These are phyloP conservation scores for Oreochromis mossambicus DNA, from an alignment of 2,797 vertebrate species.

Conservation along the genomic window DNA sequence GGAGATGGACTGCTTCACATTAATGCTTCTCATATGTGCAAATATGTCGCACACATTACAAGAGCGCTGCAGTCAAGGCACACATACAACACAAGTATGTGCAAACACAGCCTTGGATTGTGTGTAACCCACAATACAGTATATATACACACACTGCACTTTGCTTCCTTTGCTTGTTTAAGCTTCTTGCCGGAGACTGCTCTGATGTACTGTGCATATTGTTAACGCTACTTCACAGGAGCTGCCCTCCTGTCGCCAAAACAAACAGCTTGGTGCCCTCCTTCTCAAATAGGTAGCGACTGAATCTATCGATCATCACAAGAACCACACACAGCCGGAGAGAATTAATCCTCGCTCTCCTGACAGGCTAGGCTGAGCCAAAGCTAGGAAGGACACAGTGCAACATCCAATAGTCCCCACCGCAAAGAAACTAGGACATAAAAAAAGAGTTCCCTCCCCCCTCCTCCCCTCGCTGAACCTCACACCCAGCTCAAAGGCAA, in stretches of 20 bases:
- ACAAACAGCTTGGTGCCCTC: constrained; percentile 57
- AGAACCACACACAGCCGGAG: constrained; percentile 28
- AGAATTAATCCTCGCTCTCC: constrained; percentile 42
- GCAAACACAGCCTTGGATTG: not conserved
- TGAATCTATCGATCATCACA: constrained; percentile 52
- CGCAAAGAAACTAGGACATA: constrained; percentile 41
- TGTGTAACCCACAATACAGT: not conserved
- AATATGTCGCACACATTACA: not conserved
- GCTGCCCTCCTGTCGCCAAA: constrained; percentile 37
- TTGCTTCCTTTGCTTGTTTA: not conserved
- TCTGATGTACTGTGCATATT: constrained; percentile 25
- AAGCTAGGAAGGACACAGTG: constrained; percentile 14
- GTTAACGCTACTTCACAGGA: constrained; percentile 28
- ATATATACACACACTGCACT: not conserved
- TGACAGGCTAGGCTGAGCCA: constrained; percentile 13
- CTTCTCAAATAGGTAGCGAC: constrained; percentile 41
- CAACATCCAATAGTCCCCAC: constrained; percentile 23
- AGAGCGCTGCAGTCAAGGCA: not conserved
- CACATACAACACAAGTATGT: not conserved
- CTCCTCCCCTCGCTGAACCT: constrained; percentile 9
- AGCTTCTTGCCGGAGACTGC: not conserved
- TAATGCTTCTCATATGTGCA: constrained; percentile 4
- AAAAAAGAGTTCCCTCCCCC: not conserved
- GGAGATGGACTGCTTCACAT: constrained; percentile 6
- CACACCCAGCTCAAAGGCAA: constrained; percentile 33